Evolutionary conservation across 1,140 invertebrate species (phyloP).

Genomic region (Drosophila neocordata): DNA sequence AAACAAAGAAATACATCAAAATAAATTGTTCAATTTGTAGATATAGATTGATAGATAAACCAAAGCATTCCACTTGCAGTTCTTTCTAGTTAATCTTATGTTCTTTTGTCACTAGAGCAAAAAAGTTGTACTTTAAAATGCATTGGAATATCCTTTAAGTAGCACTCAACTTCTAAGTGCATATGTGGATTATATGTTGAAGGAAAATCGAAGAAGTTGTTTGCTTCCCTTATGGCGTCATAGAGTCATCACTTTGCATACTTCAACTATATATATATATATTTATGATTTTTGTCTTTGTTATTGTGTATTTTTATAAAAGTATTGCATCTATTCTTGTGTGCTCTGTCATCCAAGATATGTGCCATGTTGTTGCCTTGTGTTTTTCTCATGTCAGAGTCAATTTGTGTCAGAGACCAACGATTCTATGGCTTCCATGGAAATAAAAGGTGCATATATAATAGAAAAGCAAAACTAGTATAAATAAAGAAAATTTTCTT

Average conservation of each 20-base stretch:
- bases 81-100: no score
- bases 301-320: background rate
- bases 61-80: background rate
- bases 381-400: constrained; percentile 46
- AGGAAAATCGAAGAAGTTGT: background rate
- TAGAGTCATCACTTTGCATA: background rate
- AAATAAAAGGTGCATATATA: background rate
- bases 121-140: background rate
- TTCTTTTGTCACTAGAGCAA: background rate
- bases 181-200: background rate
- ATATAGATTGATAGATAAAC: background rate
- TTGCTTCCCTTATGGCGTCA: background rate
- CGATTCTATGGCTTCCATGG: background rate
- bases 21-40: no score
- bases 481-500: background rate
- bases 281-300: background rate
- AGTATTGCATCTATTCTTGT: constrained; percentile 8
- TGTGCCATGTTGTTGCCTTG: background rate
- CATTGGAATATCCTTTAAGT: background rate
- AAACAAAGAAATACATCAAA: no score
- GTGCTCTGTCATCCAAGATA: background rate
- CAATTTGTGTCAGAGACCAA: constrained; percentile 56
- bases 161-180: background rate
- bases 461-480: no score
- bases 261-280: background rate